Evolutionary conservation across 2,888 invertebrate species (phyloP), one percentile per base, ranked within the genome.

Genomic region (Caenorhabditis zanzibari): DNA sequence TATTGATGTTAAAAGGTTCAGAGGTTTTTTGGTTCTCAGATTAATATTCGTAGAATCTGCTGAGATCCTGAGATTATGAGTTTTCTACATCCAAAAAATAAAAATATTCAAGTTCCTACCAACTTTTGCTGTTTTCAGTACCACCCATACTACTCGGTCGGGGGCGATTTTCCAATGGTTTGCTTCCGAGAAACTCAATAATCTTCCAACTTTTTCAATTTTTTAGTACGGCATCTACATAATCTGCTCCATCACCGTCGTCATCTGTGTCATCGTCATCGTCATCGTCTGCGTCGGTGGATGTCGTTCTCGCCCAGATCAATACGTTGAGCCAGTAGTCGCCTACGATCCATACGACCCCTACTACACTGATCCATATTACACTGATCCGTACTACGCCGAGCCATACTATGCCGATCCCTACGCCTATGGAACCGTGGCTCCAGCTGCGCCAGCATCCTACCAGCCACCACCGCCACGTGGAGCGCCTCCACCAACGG

Each of bases 141-240:
- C 16, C 76, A 76, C 59, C 76, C 76, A 12, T 52, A 68, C 38
- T 49, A 76, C 35, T 14, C 47, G 7, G 44, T 59, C 14, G 76
- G 76, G 12, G 76, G 76, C 14, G 22, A 28, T 19, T 68, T 76
- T 38, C 76, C 76, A 0, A 76, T 68, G 76, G 74, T 64, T 1
- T 41, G 32, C 32, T 71, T 69, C 16, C 22, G 9, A 19, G 26
- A 28, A 26, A 6, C 32, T 9, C 32, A 4, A 14, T n/a, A 16
- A 1, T 58, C 0, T 28, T 19, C 2, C 32, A 32, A 16, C 5
- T 58, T 35, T 41, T 1, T 12, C 7, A 10, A 32, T 10, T 52
- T 73, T 73, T 28, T 47, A 74, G 74, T 76, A 76, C 26, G 69
- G 76, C 9, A 22, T 69, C 59, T 76, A 76, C 69, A 61, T 76